Conservation (phyloP, 2,113 vertebrate species). For the Nothocercus julius region DNA sequence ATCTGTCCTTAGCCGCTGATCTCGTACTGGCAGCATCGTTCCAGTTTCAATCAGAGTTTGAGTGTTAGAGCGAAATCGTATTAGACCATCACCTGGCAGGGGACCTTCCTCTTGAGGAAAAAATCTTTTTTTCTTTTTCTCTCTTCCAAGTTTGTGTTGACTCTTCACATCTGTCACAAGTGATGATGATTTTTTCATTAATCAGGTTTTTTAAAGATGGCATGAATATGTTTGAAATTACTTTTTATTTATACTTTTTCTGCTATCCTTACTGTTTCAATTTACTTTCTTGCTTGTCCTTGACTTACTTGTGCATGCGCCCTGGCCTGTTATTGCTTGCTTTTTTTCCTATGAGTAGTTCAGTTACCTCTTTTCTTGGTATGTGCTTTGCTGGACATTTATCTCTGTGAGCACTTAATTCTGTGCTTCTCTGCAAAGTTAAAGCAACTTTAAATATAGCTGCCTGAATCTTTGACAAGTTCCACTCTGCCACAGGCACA, state of each 20-base stretch:
- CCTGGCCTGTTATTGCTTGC: background rate
- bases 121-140: background rate
- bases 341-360: background rate
- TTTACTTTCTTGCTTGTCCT: background rate
- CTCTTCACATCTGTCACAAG: background rate
- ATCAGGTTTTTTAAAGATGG: background rate
- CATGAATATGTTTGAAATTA: background rate
- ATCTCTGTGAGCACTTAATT: background rate
- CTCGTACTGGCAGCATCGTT: no score
- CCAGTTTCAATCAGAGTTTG: background rate
- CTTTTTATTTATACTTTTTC: background rate
- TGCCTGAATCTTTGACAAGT: slow-evolving; percentile 19
- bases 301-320: background rate
- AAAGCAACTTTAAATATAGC: background rate
- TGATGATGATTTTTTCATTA: background rate
- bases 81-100: background rate
- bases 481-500: background rate
- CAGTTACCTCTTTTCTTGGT: background rate
- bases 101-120: background rate
- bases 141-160: background rate
- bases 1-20: background rate
- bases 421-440: background rate
- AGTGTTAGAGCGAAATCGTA: background rate
- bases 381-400: background rate
- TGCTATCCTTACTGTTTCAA: background rate